phyloP scores from a whole-genome alignment of 1,140 invertebrate species.

The Rhizoglyphus robini region DNA sequence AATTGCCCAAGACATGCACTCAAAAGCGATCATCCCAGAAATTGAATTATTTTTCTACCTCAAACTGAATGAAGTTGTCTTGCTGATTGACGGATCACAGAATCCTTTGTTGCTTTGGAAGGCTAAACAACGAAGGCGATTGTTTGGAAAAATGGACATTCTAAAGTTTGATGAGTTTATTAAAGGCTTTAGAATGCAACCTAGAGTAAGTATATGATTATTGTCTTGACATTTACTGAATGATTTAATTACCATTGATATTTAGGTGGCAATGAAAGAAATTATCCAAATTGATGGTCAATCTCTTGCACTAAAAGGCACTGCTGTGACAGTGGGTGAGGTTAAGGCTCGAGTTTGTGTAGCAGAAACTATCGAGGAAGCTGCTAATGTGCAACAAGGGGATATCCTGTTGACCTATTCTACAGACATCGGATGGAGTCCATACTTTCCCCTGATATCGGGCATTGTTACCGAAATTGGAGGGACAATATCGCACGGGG shows the following conservation, averaged over 20 bases:
- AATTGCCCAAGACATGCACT: conserved; percentile 45
- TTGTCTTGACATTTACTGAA: too few species aligned
- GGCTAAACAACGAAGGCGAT: conserved; percentile 45
- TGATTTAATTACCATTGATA: too few species aligned
- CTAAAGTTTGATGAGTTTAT: conserved; percentile 49
- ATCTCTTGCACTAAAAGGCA: not conserved
- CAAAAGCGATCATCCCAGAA: conserved; percentile 48
- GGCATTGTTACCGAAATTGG: conserved; percentile 72
- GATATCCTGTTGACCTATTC: conserved; percentile 62
- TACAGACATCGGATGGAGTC: conserved; percentile 74
- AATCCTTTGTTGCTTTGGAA: conserved; percentile 47
- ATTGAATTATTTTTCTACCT: conserved; percentile 54
- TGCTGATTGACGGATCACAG: conserved; percentile 39
- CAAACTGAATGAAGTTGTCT: conserved; percentile 47
- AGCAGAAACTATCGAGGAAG: not conserved
- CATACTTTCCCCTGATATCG: conserved; percentile 63
- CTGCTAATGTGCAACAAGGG: conserved; percentile 32
- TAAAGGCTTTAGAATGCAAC: conserved; percentile 33
- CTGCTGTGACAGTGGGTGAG: not conserved
- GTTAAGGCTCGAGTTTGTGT: conserved; percentile 9
- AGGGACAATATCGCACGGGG: conserved; percentile 69
- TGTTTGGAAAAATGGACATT: conserved; percentile 42
- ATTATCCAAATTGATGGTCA: not conserved
- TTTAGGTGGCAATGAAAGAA: not conserved
- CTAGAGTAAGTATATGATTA: too few species aligned